phyloP scores from a whole-genome alignment of 1,140 invertebrate species.

The Patella vulgata region DNA sequence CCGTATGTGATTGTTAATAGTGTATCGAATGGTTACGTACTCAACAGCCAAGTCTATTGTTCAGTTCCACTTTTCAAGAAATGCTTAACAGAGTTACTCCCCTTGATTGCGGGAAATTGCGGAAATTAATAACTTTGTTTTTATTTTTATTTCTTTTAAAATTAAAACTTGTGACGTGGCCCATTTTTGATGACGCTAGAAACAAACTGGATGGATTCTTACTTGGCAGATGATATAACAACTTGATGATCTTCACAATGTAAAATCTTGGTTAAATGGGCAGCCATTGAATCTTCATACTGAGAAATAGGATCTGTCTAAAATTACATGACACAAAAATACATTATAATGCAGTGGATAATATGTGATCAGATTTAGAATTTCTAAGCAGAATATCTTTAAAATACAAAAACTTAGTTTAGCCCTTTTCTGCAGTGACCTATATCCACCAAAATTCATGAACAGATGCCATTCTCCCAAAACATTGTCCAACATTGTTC shows the following conservation, averaged over 20 bases:
- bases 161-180: no score
- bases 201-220: slow-evolving; percentile 42
- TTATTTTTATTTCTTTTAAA: no score
- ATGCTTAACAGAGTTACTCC: no score
- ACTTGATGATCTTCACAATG: slow-evolving; percentile 83
- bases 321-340: slow-evolving; percentile 18
- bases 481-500: neutral
- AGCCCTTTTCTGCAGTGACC: neutral
- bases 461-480: neutral
- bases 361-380: neutral
- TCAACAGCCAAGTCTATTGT: no score
- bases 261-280: slow-evolving; percentile 86
- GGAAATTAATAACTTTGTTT: no score
- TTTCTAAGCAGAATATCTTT: neutral
- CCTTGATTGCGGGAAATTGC: no score
- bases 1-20: no score
- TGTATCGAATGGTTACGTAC: no score
- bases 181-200: slow-evolving; percentile 3
- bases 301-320: slow-evolving; percentile 68
- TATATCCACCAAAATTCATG: neutral
- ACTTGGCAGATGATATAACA: slow-evolving; percentile 81
- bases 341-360: neutral
- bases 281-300: slow-evolving; percentile 84
- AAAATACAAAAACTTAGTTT: neutral
- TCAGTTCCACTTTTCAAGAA: no score